Percentiles rank a stretch among this genome's conserved stretches.
Conservation (phyloP, 2,888 invertebrate genomes). For the Scotopteryx bipunctaria region DNA sequence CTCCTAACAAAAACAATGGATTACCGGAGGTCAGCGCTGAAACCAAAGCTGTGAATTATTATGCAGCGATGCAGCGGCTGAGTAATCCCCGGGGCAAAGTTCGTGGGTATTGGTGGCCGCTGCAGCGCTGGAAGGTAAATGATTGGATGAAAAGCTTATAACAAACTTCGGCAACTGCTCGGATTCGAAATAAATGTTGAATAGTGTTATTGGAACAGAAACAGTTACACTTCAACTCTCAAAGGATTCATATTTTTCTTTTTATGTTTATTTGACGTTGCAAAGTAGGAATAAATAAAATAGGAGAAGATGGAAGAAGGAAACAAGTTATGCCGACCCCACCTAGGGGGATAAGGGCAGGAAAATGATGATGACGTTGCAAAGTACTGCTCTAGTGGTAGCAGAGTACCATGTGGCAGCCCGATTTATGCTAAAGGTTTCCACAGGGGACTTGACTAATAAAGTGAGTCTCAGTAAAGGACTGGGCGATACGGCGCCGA, state of each 20-base stretch:
- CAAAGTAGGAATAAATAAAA: too few relatives aligned
- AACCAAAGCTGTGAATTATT: constrained; percentile 21
- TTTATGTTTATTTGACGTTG: too few relatives aligned
- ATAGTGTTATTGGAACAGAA: constrained; percentile 12
- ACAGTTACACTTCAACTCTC: neutral
- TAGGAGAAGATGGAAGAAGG: too few relatives aligned
- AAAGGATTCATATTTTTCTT: too few relatives aligned
- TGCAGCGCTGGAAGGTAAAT: constrained; percentile 27
- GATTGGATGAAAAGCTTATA: constrained; percentile 30
- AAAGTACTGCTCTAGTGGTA: too few relatives aligned
- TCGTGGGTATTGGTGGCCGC: constrained; percentile 21
- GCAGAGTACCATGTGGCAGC: too few relatives aligned
- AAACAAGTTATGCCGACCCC: too few relatives aligned
- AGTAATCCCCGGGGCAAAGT: constrained; percentile 27
- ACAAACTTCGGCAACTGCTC: constrained; percentile 21
- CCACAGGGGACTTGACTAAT: constrained; percentile 7
- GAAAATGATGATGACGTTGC: too few relatives aligned
- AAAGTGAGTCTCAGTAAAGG: constrained; percentile 30
- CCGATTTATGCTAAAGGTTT: neutral
- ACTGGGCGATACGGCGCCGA: constrained; percentile 21
- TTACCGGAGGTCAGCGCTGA: constrained; percentile 20
- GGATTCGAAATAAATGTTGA: constrained; percentile 17
- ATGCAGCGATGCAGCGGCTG: constrained; percentile 27
- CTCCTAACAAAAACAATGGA: constrained; percentile 14
- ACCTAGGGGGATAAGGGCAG: too few relatives aligned